A percentile compares a stretch with the other conserved stretches of the same genome.
These are phyloP conservation scores for Beroe forskalii DNA, from an alignment of 37 sponge, comb jelly and placozoan species.

Conservation along the genomic window DNA sequence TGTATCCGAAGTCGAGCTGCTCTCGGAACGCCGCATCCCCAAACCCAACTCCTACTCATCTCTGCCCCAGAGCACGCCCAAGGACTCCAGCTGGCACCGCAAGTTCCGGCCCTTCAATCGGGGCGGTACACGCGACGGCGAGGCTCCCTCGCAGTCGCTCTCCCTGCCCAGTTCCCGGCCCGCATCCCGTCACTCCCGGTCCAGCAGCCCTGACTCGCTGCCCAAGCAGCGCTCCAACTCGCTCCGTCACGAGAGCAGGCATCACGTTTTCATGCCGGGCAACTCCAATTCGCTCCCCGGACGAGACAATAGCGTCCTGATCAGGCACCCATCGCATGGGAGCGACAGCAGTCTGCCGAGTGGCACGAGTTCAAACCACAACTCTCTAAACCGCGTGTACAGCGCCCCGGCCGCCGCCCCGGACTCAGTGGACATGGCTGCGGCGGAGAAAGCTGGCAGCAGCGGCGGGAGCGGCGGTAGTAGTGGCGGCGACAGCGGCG, in stretches of 20 bases:
- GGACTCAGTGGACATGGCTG: background rate
- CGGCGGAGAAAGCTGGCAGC: background rate
- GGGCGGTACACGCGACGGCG: conserved; percentile 16
- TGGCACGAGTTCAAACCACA: conserved; percentile 35
- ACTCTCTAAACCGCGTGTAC: conserved; percentile 49
- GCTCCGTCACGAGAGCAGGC: conserved; percentile 48
- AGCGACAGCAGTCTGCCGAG: conserved; percentile 60
- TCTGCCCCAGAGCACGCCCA: conserved; percentile 21
- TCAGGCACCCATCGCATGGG: conserved; percentile 17
- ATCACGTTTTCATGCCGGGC: conserved; percentile 54
- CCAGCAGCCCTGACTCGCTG: conserved; percentile 30
- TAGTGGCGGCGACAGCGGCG: background rate
- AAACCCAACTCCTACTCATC: conserved; percentile 65
- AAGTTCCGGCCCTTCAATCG: conserved; percentile 37
- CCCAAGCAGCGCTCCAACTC: conserved; percentile 35
- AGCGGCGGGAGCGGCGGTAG: background rate
- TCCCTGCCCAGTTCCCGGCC: conserved; percentile 22
- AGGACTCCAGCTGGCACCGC: conserved; percentile 53
- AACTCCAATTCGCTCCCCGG: conserved; percentile 16
- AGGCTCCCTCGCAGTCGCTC: conserved; percentile 23
- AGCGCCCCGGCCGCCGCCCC: conserved; percentile 48
- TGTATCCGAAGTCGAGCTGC: conserved; percentile 47
- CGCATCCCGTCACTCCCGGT: conserved; percentile 51
- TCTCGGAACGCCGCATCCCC: conserved; percentile 19
- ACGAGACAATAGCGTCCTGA: background rate